These are phyloP conservation scores for Buceros bicornis DNA, from an alignment of 2,797 vertebrate genomes.

Conservation along the genomic window DNA sequence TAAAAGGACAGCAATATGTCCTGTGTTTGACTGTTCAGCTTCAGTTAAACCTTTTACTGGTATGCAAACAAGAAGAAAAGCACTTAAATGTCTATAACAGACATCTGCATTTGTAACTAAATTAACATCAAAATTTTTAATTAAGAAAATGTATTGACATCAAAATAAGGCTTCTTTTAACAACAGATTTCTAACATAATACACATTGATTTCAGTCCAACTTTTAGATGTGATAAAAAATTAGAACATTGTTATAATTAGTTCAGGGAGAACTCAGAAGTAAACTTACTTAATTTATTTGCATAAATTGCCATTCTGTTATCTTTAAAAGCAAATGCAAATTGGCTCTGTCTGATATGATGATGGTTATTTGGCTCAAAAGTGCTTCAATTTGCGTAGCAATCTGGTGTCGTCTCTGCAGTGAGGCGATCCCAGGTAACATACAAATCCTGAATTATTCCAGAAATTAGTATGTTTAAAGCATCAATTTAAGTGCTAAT, in stretches of 20 bases:
- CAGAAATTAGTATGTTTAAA: slow-evolving; percentile 93
- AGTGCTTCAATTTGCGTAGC: slow-evolving; percentile 89
- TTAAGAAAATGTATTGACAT: slow-evolving; percentile 79
- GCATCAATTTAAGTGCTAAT: slow-evolving; percentile 99
- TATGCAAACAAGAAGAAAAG: slow-evolving; percentile 63
- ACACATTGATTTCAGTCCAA: slow-evolving; percentile 80
- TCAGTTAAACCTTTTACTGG: slow-evolving; percentile 75
- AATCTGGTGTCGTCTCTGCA: slow-evolving; percentile 87
- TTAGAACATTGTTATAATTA: slow-evolving; percentile 88
- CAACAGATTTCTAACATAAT: slow-evolving; percentile 77
- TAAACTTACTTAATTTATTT: slow-evolving; percentile 90
- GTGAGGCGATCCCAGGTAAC: slow-evolving; percentile 89
- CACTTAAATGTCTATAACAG: slow-evolving; percentile 72
- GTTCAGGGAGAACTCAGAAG: slow-evolving; percentile 88
- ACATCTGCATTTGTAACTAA: slow-evolving; percentile 74
- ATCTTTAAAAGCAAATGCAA: slow-evolving; percentile 87
- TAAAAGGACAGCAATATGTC: slow-evolving; percentile 40
- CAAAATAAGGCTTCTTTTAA: slow-evolving; percentile 76
- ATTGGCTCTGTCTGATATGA: slow-evolving; percentile 87
- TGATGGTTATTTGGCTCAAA: slow-evolving; percentile 90
- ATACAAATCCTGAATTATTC: slow-evolving; percentile 94
- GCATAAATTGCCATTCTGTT: slow-evolving; percentile 89
- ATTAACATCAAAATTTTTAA: slow-evolving; percentile 82
- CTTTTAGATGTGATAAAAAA: slow-evolving; percentile 83
- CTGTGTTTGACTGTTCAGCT: slow-evolving; percentile 74